Conservation (phyloP, 2,113 vertebrate genomes). For the Oreocharis arfaki region DNA sequence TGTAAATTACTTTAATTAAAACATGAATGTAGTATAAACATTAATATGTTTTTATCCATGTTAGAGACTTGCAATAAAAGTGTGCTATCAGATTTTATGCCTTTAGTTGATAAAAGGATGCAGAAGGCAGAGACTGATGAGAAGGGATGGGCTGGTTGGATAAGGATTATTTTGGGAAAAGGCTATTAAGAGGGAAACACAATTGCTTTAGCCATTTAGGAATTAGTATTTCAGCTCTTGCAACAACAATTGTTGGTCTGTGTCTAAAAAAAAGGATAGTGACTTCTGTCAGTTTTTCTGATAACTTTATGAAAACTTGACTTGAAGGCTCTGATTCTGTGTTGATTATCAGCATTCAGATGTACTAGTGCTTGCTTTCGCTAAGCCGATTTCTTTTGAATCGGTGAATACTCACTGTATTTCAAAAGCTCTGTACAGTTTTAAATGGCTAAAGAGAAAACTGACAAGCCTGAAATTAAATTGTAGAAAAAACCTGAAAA, state of each 20-base stretch:
- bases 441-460: background rate
- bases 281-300: background rate
- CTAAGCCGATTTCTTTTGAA: background rate
- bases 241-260: background rate
- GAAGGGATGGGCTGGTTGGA: background rate
- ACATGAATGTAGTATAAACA: background rate
- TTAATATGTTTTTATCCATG: background rate
- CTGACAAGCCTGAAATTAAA: background rate
- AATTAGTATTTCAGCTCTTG: background rate
- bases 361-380: background rate
- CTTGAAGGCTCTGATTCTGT: background rate
- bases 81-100: background rate
- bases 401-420: background rate
- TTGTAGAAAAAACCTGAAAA: background rate
- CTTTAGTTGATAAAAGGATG: background rate
- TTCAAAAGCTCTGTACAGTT: background rate
- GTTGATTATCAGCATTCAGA: background rate
- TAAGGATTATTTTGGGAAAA: slow-evolving; percentile 3
- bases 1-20: background rate
- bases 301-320: background rate
- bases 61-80: background rate
- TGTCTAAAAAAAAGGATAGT: background rate
- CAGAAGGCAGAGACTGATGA: background rate
- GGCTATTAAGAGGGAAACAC: background rate
- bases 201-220: background rate